These are phyloP conservation scores for Gorsachius magnificus DNA, from an alignment of 2,797 vertebrate species.

Conservation along the genomic window DNA sequence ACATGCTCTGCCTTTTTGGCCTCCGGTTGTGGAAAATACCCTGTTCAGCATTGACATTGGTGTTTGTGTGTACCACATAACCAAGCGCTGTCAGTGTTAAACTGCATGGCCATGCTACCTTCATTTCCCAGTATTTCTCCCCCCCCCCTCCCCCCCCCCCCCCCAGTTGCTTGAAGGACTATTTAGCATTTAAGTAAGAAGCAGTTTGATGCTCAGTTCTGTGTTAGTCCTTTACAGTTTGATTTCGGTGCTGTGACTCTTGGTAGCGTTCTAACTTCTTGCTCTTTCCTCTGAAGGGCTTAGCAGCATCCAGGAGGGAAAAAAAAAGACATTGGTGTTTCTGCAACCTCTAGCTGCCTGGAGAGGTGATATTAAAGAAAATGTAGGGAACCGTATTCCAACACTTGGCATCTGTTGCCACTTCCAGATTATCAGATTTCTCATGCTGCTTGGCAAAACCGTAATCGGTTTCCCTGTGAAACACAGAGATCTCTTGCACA, in stretches of 20 bases:
- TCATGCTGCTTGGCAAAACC: constrained; percentile 55
- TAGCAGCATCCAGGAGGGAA: constrained; percentile 49
- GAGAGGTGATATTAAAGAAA: constrained; percentile 59
- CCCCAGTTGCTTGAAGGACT: neutral
- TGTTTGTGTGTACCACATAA: rapidly evolving
- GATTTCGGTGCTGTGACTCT: constrained; percentile 38
- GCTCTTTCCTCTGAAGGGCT: constrained; percentile 67
- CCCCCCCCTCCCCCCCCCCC: too few relatives aligned
- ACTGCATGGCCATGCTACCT: neutral
- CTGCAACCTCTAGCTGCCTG: constrained; percentile 56
- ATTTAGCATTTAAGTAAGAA: neutral
- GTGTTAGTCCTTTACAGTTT: neutral
- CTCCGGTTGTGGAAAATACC: neutral
- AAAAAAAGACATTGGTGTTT: neutral
- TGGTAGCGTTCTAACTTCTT: constrained; percentile 40
- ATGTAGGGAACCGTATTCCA: constrained; percentile 48
- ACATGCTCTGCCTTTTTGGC: neutral
- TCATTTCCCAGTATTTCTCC: neutral
- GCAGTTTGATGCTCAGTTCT: neutral
- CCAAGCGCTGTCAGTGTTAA: neutral
- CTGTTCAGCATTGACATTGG: neutral
- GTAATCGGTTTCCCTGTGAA: constrained; percentile 51
- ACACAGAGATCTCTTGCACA: constrained; percentile 28
- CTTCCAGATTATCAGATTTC: constrained; percentile 59
- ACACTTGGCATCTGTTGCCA: constrained; percentile 48